phyloP scores from a whole-genome alignment of 2,113 vertebrate species.

The Psittacula cyanocephala region DNA sequence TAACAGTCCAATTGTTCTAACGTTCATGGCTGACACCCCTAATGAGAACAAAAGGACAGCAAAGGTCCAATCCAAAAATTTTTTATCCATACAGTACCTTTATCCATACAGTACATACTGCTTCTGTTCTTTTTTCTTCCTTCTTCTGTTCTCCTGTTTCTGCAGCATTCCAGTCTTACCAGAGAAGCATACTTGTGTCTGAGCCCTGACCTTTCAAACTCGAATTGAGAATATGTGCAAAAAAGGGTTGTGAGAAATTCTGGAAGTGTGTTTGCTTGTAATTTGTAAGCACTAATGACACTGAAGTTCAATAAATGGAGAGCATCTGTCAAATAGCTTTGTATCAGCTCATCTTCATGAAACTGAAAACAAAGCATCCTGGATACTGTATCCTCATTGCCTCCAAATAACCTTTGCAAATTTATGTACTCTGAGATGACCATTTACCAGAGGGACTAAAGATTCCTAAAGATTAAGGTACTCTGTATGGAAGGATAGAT shows the following conservation, averaged over 20 bases:
- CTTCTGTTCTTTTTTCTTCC: not conserved
- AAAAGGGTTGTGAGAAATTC: not conserved
- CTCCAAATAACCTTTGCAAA: not conserved
- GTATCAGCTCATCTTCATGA: not conserved
- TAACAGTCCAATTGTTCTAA: not conserved
- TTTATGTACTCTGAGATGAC: not conserved
- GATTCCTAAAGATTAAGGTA: not conserved
- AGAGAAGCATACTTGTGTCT: not conserved
- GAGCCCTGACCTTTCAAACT: not conserved
- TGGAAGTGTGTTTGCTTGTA: not conserved
- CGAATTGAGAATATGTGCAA: not conserved
- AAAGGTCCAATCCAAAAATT: not conserved
- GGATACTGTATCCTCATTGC: not conserved
- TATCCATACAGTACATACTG: not conserved
- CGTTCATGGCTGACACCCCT: not conserved
- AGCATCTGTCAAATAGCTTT: not conserved
- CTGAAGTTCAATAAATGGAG: not conserved
- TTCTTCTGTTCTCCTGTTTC: not conserved
- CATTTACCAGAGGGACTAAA: not conserved
- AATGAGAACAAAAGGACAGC: not conserved
- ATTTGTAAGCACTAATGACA: not conserved
- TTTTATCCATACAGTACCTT: not conserved
- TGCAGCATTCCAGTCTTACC: not conserved
- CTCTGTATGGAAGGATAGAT: not conserved
- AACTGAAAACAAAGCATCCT: not conserved